Evolutionary conservation across 2,113 vertebrate genomes (phyloP).

Genomic region (Dendropsophus ebraccatus): DNA sequence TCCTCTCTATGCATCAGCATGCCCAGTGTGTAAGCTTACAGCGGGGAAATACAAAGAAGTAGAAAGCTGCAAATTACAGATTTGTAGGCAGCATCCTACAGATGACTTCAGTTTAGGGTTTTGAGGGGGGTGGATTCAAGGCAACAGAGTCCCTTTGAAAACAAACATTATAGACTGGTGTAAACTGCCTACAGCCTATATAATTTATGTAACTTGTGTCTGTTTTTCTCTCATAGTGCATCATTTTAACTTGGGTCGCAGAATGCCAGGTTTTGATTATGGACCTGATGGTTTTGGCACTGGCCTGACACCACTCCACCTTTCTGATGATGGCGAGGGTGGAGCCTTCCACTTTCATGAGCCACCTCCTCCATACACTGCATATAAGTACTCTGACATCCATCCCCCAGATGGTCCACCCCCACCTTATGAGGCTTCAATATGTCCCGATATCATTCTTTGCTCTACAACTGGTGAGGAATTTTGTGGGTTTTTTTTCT

Average conservation of each 20-base stretch:
- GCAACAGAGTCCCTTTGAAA: no score
- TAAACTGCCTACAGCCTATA: no score
- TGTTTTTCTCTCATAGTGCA: slow-evolving; percentile 79
- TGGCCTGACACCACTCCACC: slow-evolving; percentile 92
- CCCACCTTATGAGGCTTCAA: slow-evolving; percentile 94
- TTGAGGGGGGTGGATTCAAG: no score
- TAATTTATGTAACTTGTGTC: no score
- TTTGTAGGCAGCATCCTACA: no score
- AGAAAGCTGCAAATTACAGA: no score
- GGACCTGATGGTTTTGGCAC: slow-evolving; percentile 92
- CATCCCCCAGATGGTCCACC: slow-evolving; percentile 95
- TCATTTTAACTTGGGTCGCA: slow-evolving; percentile 94
- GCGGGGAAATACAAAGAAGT: no score
- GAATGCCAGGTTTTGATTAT: slow-evolving; percentile 96
- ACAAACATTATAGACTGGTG: no score
- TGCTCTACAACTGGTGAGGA: slow-evolving; percentile 85
- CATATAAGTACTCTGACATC: slow-evolving; percentile 95
- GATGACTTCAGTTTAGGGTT: no score
- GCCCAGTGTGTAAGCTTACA: no score
- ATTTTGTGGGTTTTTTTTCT: background rate
- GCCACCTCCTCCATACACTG: slow-evolving; percentile 93
- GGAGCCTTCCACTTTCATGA: slow-evolving; percentile 97
- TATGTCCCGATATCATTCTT: slow-evolving; percentile 88
- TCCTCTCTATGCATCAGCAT: no score
- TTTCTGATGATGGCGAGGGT: slow-evolving; percentile 95